A percentile compares a stretch with the other conserved stretches of the same genome.
These are phyloP conservation scores for Scortum barcoo DNA, from an alignment of 2,113 vertebrate genomes.

Conservation along the genomic window DNA sequence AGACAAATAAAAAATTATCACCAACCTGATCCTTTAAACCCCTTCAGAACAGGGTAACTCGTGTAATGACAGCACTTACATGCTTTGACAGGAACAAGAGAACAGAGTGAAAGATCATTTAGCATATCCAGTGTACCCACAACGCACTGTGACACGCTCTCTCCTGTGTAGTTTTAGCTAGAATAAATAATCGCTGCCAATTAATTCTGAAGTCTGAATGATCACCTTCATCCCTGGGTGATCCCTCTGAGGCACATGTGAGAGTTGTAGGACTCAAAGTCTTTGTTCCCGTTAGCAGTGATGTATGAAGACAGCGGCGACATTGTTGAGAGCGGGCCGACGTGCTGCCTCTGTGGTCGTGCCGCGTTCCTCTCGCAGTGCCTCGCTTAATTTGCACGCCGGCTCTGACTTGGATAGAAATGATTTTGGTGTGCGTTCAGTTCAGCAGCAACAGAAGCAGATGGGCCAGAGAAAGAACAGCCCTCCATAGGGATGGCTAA, in stretches of 20 bases:
- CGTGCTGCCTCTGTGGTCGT: not conserved
- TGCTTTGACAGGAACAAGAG: conserved; percentile 15
- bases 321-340: conserved; percentile 37
- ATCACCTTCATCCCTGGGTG: conserved; percentile 44
- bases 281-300: conserved; percentile 20
- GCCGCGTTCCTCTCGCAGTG: conserved; percentile 12
- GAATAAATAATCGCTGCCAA: conserved; percentile 55
- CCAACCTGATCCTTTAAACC: not conserved
- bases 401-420: conserved; percentile 40
- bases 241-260: conserved; percentile 22
- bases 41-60: not conserved
- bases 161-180: conserved; percentile 25
- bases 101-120: not conserved
- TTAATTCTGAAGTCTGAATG: conserved; percentile 58
- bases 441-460: conserved; percentile 51
- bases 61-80: not conserved
- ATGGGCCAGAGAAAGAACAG: conserved; percentile 50
- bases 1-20: not conserved
- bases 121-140: not conserved
- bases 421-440: conserved; percentile 19
- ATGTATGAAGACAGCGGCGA: conserved; percentile 33
- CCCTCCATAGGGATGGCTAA: conserved; percentile 56
- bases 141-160: conserved; percentile 32
- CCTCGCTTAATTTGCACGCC: conserved; percentile 29
- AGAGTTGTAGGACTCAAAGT: conserved; percentile 24